These are phyloP conservation scores for Eupsittula cactorum DNA, from an alignment of 2,113 vertebrate species.

Conservation along the genomic window DNA sequence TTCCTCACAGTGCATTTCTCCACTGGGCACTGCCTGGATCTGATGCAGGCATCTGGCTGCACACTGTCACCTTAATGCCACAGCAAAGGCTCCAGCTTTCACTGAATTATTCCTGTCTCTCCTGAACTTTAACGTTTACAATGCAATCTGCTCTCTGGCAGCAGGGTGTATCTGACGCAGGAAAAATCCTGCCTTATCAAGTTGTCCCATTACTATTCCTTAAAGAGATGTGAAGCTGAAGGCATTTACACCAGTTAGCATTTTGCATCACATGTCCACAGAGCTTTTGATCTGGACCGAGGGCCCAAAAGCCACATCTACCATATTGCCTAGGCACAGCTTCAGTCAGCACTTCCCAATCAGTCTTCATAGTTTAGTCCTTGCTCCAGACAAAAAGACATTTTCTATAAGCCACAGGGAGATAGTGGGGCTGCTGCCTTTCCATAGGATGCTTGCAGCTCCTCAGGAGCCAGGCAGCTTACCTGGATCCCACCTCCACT, in stretches of 20 bases:
- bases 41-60: neutral
- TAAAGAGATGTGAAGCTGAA: neutral
- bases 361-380: neutral
- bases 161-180: neutral
- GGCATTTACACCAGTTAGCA: neutral
- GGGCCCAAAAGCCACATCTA: neutral
- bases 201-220: neutral
- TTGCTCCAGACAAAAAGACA: neutral
- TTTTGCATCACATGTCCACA: neutral
- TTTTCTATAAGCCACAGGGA: neutral
- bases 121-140: neutral
- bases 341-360: neutral
- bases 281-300: neutral
- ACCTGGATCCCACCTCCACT: neutral
- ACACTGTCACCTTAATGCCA: neutral
- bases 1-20: neutral
- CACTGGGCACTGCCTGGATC: neutral
- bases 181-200: neutral
- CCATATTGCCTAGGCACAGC: accelerated
- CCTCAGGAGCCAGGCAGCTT: neutral
- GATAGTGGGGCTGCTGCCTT: neutral
- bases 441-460: neutral
- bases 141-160: neutral
- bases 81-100: neutral
- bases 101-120: neutral